Conservation (phyloP, 2,888 invertebrate species). For the Spialia ferax region DNA sequence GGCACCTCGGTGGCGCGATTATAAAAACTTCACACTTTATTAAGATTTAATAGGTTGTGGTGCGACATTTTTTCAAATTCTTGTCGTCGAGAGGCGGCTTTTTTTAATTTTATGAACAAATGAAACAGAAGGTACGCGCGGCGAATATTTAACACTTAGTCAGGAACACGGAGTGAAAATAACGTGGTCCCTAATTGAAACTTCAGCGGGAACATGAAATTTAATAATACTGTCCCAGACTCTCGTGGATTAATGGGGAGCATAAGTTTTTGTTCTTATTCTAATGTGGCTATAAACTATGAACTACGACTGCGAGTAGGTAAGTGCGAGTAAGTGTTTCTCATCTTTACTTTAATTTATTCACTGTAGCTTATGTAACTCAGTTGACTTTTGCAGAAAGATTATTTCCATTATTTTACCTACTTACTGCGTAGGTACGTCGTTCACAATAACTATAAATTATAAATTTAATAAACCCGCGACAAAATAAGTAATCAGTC, state of each 20-base stretch:
- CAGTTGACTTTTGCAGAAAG: too few relatives aligned
- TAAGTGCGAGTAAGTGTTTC: too few relatives aligned
- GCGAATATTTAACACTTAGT: slow-evolving; percentile 54
- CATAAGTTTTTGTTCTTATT: slow-evolving; percentile 5
- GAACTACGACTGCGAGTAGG: neutral
- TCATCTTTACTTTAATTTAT: neutral
- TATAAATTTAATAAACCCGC: too few relatives aligned
- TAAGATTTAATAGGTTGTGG: slow-evolving; percentile 18
- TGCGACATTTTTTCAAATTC: slow-evolving; percentile 8
- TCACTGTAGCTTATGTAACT: too few relatives aligned
- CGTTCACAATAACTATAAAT: too few relatives aligned
- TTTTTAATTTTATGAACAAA: slow-evolving; percentile 42
- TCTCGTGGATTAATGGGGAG: slow-evolving; percentile 1
- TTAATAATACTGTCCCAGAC: slow-evolving; percentile 52
- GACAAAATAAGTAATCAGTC: too few relatives aligned
- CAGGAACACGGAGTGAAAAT: slow-evolving; percentile 49
- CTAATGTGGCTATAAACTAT: neutral
- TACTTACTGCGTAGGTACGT: too few relatives aligned
- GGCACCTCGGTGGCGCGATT: neutral
- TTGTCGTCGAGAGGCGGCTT: slow-evolving; percentile 24
- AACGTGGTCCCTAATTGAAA: slow-evolving; percentile 60
- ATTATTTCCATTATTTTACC: too few relatives aligned
- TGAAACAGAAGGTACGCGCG: slow-evolving; percentile 42
- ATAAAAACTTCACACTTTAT: slow-evolving; percentile 16
- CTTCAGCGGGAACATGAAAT: slow-evolving; percentile 55